Evolutionary conservation across 2,113 vertebrate species (phyloP), one percentile per base, ranked within the genome.

Genomic region (Sylvietta virens): DNA sequence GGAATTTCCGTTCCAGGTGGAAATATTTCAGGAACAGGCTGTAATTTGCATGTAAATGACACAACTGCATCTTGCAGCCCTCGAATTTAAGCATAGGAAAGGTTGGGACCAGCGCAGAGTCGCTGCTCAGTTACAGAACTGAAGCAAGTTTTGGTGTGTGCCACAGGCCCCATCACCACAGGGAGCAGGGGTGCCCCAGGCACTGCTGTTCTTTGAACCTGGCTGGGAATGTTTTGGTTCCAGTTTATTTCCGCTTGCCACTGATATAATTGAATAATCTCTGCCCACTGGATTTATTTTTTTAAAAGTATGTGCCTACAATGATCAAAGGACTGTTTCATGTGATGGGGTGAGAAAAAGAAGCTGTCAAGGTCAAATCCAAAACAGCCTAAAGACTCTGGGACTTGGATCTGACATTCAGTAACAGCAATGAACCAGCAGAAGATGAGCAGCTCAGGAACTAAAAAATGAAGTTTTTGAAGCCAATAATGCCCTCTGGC

Each of bases 391-490:
- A 87, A 89, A 85, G 57, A 86, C n/a, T 79, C 44, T 31, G 50
- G 70, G 58, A 54, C 70, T 72, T 2, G 1, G 45, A 37, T 72
- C 61, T 88, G 86, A 81, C 81, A 73, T 85, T 44, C 66, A 87
- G 30, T 3, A 94, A 37, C 61, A 70, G 81, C 77, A 87, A 30
- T 45, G 70, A 94, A 70, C 73, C 77, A 39, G 48, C 65, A 71
- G 62, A 92, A 54, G 82, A 92, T 35, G 78, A 95, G 78, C 40
- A 42, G 89, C 70, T 97, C 78, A 69, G 84, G 93, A 85, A 70
- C 28, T 13, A 91, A 84, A 84, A 95, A 95, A 95, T 85, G 40
- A 87, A 81, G 57, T 37, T 87, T 89, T 90, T 87, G 78, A 92
- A 91, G 89, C 62, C 84, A 94, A 10, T 92, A 89, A 86, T 87